phyloP scores from a whole-genome alignment of 1,140 invertebrate genomes.

The Penaeus japonicus region DNA sequence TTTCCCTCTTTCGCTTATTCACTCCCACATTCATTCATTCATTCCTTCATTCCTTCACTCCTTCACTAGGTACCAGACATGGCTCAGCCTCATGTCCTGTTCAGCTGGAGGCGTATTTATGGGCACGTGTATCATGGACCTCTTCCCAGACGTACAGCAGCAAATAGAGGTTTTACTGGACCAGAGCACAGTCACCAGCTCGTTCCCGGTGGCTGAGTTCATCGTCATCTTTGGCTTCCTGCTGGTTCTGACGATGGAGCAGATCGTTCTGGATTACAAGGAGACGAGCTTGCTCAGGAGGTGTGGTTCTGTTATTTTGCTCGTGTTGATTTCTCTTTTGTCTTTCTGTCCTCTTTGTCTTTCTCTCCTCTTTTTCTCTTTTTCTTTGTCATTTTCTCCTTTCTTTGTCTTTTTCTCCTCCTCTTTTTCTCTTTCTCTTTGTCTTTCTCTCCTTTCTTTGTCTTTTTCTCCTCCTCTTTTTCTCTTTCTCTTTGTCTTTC shows the following conservation, averaged over 20 bases:
- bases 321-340: no score
- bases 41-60: background rate
- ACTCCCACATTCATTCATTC: no score
- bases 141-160: constrained; percentile 56
- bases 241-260: constrained; percentile 45
- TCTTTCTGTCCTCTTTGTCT: background rate
- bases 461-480: no score
- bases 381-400: background rate
- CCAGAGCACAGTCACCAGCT: background rate
- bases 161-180: constrained; percentile 47
- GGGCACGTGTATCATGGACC: constrained; percentile 57
- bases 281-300: constrained; percentile 23
- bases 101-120: constrained; percentile 58
- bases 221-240: constrained; percentile 47
- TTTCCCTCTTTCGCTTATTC: background rate
- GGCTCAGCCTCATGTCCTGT: constrained; percentile 54
- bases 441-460: no score
- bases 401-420: no score
- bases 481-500: no score
- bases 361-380: background rate
- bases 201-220: constrained; percentile 44
- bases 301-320: background rate
- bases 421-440: no score
- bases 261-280: constrained; percentile 46
- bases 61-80: constrained; percentile 32